Evolutionary conservation across 2,113 vertebrate genomes (phyloP), one percentile per base, ranked within the genome.

Genomic region (Myrmecophaga tridactyla): DNA sequence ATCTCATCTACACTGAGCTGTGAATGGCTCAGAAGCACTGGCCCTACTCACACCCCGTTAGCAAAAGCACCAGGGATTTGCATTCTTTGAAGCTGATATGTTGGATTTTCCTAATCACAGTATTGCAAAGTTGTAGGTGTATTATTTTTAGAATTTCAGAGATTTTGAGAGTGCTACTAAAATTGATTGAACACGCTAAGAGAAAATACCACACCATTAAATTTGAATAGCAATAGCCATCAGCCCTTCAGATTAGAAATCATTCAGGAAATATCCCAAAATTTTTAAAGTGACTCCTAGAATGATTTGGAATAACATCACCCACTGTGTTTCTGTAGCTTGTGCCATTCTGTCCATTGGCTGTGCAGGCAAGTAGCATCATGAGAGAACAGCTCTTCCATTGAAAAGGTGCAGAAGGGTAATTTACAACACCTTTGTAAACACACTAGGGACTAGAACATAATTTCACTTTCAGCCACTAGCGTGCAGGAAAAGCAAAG

Each of bases 381-480:
- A 62, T 72, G 31, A 92, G 58, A 87, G 51, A 90, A 73, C 11
- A 89, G 4, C 13, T 76, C 34, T 90, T 89, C 53, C 86, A 60
- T 4, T 43, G 89, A 46, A 92, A 72, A 83, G 51, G 39, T 58
- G 43, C 86, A 91, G 69, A 78, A 41, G 46, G 81, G 11, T 78
- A 56, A 82, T 89, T 97, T 87, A 56, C 25, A 63, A 84, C 69
- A 95, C 86, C 77, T 88, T 77, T 88, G 87, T 84, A 88, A 77
- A 94, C 85, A 83, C 92, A 46, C n/a, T 51, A 48, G 92, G 82
- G 85, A 88, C 81, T 31, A 9, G 82, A 65, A 82, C 78, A 63
- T 92, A 67, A 82, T 87, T 96, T 96, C 31, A 78, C 92, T 89
- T 96, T 91, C 76, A 89, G 80, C 86, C 77, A 86, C 90, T 92